Conservation (phyloP, 1,140 invertebrate genomes). For the Stegodyphus mimosarum region DNA sequence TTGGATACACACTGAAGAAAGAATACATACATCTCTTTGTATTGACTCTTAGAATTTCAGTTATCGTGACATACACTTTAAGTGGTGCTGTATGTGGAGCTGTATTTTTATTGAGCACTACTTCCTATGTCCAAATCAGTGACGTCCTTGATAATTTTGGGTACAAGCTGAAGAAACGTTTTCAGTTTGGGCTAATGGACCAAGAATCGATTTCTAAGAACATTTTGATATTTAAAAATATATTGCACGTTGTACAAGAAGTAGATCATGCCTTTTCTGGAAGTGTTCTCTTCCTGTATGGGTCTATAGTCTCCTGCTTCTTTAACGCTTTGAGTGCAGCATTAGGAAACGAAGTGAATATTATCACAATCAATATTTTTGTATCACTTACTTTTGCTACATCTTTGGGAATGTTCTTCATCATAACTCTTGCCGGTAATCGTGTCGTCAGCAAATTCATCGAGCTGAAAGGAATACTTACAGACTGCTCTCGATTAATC, state of each 20-base stretch:
- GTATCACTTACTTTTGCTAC: not conserved
- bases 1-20: not conserved
- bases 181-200: not conserved
- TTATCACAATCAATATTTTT: not conserved
- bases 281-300: slow-evolving; percentile 16
- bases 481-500: not conserved
- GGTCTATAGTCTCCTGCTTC: not conserved
- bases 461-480: not conserved
- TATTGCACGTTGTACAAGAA: not conserved
- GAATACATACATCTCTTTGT: not conserved
- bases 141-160: not conserved
- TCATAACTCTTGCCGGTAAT: not conserved
- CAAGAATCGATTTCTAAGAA: slow-evolving; percentile 11
- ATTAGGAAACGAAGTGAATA: not conserved
- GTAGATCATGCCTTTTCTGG: slow-evolving; percentile 4
- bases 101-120: not conserved
- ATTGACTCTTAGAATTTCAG: not conserved
- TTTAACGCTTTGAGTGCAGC: slow-evolving; percentile 1
- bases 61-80: not conserved
- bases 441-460: not conserved
- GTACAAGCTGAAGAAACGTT: slow-evolving; percentile 4
- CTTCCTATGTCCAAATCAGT: not conserved
- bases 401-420: not conserved
- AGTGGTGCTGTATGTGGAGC: not conserved
- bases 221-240: slow-evolving; percentile 9